phyloP scores from a whole-genome alignment of 2,797 vertebrate species.

The Cacajao melanocephalus region DNA sequence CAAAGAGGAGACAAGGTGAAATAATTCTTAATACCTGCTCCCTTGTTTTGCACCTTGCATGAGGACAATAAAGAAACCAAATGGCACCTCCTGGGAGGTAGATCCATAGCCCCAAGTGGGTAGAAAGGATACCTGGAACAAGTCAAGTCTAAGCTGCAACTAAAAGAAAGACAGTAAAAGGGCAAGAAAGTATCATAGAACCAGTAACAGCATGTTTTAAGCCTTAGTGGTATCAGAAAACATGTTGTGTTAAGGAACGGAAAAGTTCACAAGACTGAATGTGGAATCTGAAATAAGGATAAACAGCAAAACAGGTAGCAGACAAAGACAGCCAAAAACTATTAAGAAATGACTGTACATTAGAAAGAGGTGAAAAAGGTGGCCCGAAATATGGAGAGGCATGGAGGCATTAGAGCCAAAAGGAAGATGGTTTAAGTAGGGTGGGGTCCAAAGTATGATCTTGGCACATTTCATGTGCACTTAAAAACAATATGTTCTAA shows the following conservation, averaged over 20 bases:
- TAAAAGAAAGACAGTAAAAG: not conserved
- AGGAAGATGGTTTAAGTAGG: not conserved
- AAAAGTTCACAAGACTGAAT: not conserved
- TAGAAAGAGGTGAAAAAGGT: not conserved
- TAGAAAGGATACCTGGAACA: not conserved
- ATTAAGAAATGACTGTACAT: not conserved
- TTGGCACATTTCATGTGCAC: not conserved
- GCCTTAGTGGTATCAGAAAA: not conserved
- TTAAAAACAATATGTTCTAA: not conserved
- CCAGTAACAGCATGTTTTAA: conserved; percentile 10
- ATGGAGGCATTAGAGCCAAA: not conserved
- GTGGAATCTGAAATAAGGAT: not conserved
- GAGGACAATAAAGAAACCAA: not conserved
- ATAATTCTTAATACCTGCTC: not conserved
- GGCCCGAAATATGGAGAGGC: not conserved
- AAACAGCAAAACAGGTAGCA: not conserved
- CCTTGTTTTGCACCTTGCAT: not conserved
- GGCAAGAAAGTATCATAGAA: not conserved
- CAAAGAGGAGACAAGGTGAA: not conserved
- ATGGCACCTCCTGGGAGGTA: not conserved
- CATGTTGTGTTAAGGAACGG: not conserved
- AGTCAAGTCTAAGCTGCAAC: not conserved
- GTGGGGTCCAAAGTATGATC: not conserved
- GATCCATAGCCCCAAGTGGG: not conserved
- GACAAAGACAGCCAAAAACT: not conserved